phyloP scores from a whole-genome alignment of 1,140 invertebrate species.

The Microvelia longipes region DNA sequence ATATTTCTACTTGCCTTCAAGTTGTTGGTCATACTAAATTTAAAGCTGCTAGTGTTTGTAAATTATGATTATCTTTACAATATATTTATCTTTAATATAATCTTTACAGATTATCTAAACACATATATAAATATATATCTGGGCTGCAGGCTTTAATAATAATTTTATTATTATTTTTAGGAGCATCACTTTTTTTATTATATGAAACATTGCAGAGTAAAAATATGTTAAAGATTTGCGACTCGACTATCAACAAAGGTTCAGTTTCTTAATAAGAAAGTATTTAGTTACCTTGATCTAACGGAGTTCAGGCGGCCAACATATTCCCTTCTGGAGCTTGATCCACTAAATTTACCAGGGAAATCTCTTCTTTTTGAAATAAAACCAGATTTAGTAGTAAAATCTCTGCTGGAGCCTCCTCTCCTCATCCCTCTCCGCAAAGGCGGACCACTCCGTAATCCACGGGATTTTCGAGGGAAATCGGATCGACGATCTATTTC shows the following conservation, averaged over 20 bases:
- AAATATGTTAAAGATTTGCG: neutral
- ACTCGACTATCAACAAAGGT: neutral
- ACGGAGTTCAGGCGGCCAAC: neutral
- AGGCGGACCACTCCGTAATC: conserved; percentile 9
- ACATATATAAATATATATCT: too few relatives aligned
- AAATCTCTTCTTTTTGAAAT: neutral
- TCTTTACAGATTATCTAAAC: too few relatives aligned
- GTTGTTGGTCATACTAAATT: too few relatives aligned
- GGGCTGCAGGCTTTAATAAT: too few relatives aligned
- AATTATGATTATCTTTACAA: too few relatives aligned
- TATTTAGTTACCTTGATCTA: neutral
- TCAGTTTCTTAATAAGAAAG: neutral
- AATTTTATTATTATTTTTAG: neutral
- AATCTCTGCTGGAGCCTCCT: too few relatives aligned
- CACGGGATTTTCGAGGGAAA: neutral
- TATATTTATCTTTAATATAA: too few relatives aligned
- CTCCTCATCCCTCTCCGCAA: neutral
- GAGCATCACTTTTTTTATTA: neutral
- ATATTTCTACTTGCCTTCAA: too few relatives aligned
- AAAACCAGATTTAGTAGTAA: neutral
- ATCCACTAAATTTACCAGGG: neutral
- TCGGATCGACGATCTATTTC: conserved; percentile 18
- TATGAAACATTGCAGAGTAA: neutral
- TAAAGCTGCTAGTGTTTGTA: too few relatives aligned
- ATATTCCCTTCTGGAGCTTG: neutral